Conservation (phyloP, 2,113 vertebrate species). For the Choloepus hoffmanni region DNA sequence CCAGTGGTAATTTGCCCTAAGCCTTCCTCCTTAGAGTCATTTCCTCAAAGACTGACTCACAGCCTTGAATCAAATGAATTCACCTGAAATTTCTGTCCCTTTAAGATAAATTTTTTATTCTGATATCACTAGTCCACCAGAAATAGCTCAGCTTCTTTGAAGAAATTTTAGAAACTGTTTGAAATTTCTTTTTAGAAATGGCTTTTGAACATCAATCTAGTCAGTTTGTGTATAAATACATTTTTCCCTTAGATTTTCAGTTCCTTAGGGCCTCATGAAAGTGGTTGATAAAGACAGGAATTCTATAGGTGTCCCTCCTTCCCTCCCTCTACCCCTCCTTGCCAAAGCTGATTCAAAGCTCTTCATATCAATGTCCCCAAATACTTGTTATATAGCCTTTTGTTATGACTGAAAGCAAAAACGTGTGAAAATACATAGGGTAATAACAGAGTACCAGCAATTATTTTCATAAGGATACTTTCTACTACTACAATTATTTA, state of each 20-base stretch:
- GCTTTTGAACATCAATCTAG: background rate
- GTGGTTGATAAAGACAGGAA: background rate
- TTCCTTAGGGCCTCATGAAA: background rate
- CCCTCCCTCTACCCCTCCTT: too few species aligned
- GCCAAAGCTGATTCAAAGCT: background rate
- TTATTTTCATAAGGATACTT: background rate
- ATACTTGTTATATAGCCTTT: background rate
- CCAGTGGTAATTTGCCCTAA: background rate
- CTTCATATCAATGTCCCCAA: background rate
- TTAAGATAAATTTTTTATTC: background rate
- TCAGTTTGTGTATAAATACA: background rate
- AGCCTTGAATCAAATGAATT: background rate
- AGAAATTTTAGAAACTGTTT: background rate
- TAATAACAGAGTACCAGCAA: background rate
- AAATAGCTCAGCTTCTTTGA: background rate
- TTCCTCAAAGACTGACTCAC: background rate
- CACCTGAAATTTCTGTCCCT: background rate
- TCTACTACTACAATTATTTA: constrained; percentile 8
- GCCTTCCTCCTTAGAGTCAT: background rate
- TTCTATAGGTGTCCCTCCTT: background rate
- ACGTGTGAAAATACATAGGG: background rate
- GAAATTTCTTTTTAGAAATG: background rate
- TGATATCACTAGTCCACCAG: background rate
- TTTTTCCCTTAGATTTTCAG: background rate
- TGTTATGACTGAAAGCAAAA: background rate